Evolutionary conservation across 2,888 invertebrate genomes (phyloP), one percentile per base, ranked within the genome.

Genomic region (Phrixothrix hirtus): DNA sequence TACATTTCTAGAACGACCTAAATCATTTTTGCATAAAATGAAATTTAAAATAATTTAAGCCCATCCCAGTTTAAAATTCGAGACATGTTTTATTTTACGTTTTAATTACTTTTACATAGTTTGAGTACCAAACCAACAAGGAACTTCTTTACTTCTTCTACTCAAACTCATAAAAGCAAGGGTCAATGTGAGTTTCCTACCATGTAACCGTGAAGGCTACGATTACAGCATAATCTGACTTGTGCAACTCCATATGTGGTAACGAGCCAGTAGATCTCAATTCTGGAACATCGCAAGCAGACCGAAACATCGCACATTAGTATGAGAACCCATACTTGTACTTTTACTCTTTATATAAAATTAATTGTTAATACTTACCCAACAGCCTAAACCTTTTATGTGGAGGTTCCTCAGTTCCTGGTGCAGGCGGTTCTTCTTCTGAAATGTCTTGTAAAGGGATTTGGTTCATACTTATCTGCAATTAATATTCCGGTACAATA

Each of bases 231-330:
- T 55, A 49, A 63, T 62, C 61, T 59, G 61, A 62, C 62, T 57
- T 61, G 62, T 59, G 69, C 66, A 63, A 71, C 68, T 72, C 73
- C 72, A 69, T 62, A 66, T 64, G 68, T 67, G 72, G 71, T 69
- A 69, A 72, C 71, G 69, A 70, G 64, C 69, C 68, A 72, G 74
- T 61, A 65, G 72, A 69, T 73, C 72, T 71, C 73, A 70, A 68
- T 72, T 75, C 77, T 77, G 77, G 73, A 77, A 77, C 77, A 77
- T 76, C 77, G 76, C 76, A 77, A 77, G 77, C 77, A 77, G 76
- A 77, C 71, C 70, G 71, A 69, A 69, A 70, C 72, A 75, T 69
- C 75, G 71, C 75, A 74, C 71, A 77, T 77, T 77, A 77, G 75
- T 74, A 59, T 59, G 70, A 67, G 65, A 66, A 68, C 67, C 65